Conservation (phyloP, 1,140 invertebrate genomes). For the Schlechtendalia chinensis region DNA sequence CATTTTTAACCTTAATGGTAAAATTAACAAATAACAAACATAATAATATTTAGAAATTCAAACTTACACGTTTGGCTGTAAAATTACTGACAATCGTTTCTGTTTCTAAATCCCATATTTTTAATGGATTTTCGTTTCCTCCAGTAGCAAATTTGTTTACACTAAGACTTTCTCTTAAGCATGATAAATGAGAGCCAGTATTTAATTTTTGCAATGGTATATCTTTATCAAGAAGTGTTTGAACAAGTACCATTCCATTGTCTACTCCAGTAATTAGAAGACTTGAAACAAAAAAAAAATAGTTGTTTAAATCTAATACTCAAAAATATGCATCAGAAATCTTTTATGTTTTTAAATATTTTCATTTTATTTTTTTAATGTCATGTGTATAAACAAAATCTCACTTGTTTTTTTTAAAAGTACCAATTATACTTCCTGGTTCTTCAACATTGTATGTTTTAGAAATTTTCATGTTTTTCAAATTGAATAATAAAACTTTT, state of each 20-base stretch:
- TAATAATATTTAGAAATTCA: not conserved
- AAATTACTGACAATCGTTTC: constrained; percentile 61
- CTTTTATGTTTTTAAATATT: no score
- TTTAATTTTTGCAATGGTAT: not conserved
- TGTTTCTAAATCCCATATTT: constrained; percentile 69
- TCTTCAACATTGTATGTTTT: not conserved
- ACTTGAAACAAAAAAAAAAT: constrained; percentile 2
- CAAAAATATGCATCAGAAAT: no score
- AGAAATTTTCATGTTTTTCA: not conserved
- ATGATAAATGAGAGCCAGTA: constrained; percentile 10
- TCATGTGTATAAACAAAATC: not conserved
- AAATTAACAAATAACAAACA: not conserved
- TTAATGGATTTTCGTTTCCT: constrained; percentile 72
- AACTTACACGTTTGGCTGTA: constrained; percentile 69
- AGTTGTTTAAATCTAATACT: no score
- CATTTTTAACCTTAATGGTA: not conserved
- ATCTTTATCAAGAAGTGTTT: not conserved
- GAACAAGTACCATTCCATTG: not conserved
- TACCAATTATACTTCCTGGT: not conserved
- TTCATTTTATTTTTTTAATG: no score
- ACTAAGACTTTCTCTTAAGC: constrained; percentile 9
- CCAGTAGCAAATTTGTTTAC: constrained; percentile 61
- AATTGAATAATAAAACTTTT: not conserved
- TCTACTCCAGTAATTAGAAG: constrained; percentile 1
- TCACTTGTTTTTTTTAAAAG: constrained; percentile 23